phyloP scores from a whole-genome alignment of 2,888 invertebrate species.

The Girardia tigrina region DNA sequence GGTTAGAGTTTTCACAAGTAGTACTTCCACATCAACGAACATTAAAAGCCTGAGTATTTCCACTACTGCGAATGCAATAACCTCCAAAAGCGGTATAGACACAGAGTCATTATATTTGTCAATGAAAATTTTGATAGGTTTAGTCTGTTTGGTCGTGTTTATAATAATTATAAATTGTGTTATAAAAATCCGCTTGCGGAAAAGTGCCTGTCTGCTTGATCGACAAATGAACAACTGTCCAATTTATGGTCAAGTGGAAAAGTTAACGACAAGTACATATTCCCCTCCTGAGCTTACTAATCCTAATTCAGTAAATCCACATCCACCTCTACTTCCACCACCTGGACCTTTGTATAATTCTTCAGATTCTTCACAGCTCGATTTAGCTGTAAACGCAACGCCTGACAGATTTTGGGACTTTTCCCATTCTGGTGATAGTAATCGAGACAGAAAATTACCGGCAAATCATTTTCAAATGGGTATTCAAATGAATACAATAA shows the following conservation, averaged over 20 bases:
- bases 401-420: slow-evolving; percentile 15
- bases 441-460: not conserved
- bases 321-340: not conserved
- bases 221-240: not conserved
- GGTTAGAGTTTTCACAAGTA: not conserved
- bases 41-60: not conserved
- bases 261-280: not conserved
- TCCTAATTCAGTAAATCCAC: not conserved
- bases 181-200: not conserved
- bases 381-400: not conserved
- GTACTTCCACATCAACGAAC: not conserved
- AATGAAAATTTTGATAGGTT: slow-evolving; percentile 10
- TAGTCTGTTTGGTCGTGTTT: not conserved
- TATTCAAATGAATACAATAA: not conserved
- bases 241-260: slow-evolving; percentile 19
- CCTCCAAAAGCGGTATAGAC: not conserved
- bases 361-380: not conserved
- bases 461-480: not conserved
- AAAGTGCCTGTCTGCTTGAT: slow-evolving; percentile 1
- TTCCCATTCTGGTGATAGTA: not conserved
- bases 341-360: slow-evolving; percentile 10
- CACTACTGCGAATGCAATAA: not conserved
- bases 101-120: not conserved
- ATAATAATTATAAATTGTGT: not conserved
- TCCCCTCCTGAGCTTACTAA: not conserved